phyloP scores from a whole-genome alignment of 2,113 vertebrate species.

The Chloropsis cyanopogon region DNA sequence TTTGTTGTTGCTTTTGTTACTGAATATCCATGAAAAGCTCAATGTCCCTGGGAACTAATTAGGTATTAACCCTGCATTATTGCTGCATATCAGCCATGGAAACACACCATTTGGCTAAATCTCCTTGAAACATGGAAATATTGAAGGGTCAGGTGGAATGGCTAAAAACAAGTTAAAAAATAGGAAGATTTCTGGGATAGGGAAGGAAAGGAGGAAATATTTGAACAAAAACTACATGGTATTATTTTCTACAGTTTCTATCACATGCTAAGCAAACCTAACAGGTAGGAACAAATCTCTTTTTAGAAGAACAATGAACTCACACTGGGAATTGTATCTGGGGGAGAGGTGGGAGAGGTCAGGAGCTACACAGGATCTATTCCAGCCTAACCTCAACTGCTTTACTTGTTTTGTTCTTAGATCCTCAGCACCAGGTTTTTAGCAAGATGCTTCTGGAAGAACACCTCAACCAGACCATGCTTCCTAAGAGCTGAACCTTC shows the following conservation, averaged over 20 bases:
- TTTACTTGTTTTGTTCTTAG: background rate
- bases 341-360: background rate
- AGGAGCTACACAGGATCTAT: background rate
- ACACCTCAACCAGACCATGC: background rate
- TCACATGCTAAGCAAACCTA: background rate
- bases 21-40: slow-evolving; percentile 73
- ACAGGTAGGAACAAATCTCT: background rate
- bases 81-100: slow-evolving; percentile 50
- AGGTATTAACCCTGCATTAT: slow-evolving; percentile 73
- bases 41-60: slow-evolving; percentile 69
- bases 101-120: slow-evolving; percentile 41
- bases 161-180: background rate
- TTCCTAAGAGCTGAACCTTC: background rate
- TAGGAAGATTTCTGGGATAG: background rate
- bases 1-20: slow-evolving; percentile 71
- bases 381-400: background rate
- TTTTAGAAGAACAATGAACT: background rate
- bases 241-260: background rate
- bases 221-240: background rate
- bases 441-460: background rate
- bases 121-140: slow-evolving; percentile 66
- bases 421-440: background rate
- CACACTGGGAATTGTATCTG: background rate
- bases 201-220: background rate
- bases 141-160: slow-evolving; percentile 24